phyloP scores from a whole-genome alignment of 1,140 invertebrate species.

The Glossosoma conforme region DNA sequence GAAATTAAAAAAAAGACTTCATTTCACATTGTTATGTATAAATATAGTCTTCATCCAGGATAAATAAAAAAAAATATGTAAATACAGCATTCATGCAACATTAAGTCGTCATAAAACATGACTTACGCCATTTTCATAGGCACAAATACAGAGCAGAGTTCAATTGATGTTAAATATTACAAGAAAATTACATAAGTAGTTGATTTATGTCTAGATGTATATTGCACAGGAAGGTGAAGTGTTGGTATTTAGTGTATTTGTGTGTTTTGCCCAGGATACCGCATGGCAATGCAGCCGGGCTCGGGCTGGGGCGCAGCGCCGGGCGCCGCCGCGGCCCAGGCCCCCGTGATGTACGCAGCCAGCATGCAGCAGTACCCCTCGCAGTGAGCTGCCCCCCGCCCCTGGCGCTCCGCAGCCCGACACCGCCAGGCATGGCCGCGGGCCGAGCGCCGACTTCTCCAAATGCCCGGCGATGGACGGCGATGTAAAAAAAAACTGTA shows the following conservation, averaged over 20 bases:
- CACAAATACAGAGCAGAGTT: too few species aligned
- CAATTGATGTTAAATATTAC: too few species aligned
- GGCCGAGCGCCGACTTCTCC: background rate
- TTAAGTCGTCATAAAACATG: too few species aligned
- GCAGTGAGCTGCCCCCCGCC: constrained; percentile 54
- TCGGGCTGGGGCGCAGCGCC: constrained; percentile 55
- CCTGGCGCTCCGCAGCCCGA: constrained; percentile 6
- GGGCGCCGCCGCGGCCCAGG: constrained; percentile 51
- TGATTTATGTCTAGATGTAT: too few species aligned
- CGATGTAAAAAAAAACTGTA: background rate
- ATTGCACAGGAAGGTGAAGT: background rate
- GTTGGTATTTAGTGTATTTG: constrained; percentile 9
- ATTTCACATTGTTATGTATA: too few species aligned
- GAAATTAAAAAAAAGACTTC: too few species aligned
- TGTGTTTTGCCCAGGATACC: constrained; percentile 36
- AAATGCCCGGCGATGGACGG: background rate
- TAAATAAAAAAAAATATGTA: too few species aligned
- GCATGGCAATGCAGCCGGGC: constrained; percentile 44
- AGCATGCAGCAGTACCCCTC: constrained; percentile 77
- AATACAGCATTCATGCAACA: too few species aligned
- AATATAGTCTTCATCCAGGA: too few species aligned
- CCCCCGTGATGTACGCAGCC: constrained; percentile 68
- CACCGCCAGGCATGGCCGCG: constrained; percentile 1
- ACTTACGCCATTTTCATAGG: too few species aligned
- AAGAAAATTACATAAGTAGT: too few species aligned